A percentile compares a stretch with the other conserved stretches of the same genome.
Conservation (phyloP, 2,113 vertebrate genomes). For the Gavia stellata region DNA sequence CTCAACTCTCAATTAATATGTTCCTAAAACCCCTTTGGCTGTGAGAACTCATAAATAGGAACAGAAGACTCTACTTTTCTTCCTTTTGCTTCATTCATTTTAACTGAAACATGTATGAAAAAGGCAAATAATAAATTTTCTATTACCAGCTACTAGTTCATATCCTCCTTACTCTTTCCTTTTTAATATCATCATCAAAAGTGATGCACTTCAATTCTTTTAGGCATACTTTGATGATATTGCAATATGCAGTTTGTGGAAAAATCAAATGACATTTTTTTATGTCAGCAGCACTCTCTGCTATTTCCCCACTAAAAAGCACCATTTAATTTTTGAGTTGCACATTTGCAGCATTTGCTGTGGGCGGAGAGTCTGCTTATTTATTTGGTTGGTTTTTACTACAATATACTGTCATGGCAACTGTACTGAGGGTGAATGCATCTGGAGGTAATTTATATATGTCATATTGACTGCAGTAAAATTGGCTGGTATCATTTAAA, state of each 20-base stretch:
- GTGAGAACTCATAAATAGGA: not conserved
- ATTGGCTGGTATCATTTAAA: not conserved
- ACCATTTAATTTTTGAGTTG: conserved; percentile 38
- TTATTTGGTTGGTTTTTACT: conserved; percentile 45
- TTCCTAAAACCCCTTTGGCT: not conserved
- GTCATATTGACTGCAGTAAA: not conserved
- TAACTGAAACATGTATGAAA: not conserved
- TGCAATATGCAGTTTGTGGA: conserved; percentile 3
- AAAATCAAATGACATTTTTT: conserved; percentile 32
- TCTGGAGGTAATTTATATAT: conserved; percentile 9
- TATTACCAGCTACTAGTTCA: not conserved
- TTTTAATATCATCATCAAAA: conserved; percentile 4
- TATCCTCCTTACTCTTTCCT: not conserved
- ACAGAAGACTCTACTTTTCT: not conserved
- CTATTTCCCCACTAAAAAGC: conserved; percentile 13
- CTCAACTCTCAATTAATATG: not conserved
- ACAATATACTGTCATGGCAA: conserved; percentile 52
- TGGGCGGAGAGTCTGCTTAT: conserved; percentile 31
- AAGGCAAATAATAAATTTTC: not conserved
- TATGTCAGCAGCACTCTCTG: not conserved
- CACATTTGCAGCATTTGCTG: conserved; percentile 45
- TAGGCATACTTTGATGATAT: conserved; percentile 7
- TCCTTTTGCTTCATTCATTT: not conserved
- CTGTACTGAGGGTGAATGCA: not conserved
- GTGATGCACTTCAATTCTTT: not conserved